Evolutionary conservation across 2,797 vertebrate species (phyloP).

Genomic region (Glyptemys insculpta): DNA sequence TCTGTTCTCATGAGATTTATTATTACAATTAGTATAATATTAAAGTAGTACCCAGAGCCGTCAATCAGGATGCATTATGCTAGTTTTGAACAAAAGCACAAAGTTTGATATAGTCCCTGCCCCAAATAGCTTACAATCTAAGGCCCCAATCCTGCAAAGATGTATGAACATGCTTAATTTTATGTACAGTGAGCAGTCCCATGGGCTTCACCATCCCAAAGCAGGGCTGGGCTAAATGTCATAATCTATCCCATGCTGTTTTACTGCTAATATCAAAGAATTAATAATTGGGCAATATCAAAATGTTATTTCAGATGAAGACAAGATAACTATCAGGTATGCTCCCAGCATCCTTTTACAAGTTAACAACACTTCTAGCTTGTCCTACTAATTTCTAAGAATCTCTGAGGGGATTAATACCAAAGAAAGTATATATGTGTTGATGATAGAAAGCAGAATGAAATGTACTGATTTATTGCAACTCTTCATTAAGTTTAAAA

Average conservation of each 20-base stretch:
- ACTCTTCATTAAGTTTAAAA: conserved; percentile 86
- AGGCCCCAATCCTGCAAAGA: not conserved
- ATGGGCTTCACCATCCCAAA: not conserved
- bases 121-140: not conserved
- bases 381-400: conserved; percentile 77
- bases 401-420: conserved; percentile 77
- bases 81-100: not conserved
- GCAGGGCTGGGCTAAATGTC: not conserved
- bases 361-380: conserved; percentile 63
- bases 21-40: not conserved
- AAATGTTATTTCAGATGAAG: conserved; percentile 15
- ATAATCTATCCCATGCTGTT: not conserved
- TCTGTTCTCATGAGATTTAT: not conserved
- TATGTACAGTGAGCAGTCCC: not conserved
- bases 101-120: not conserved
- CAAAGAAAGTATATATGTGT: conserved; percentile 77
- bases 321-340: conserved; percentile 55
- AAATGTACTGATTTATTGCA: conserved; percentile 81
- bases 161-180: not conserved
- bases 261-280: not conserved
- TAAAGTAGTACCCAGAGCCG: not conserved
- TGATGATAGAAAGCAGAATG: conserved; percentile 83
- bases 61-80: not conserved
- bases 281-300: not conserved
- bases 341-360: conserved; percentile 28